Evolutionary conservation across 92 coral and sea anemone genomes (phyloP), one percentile per base, ranked within the genome.

Genomic region (Bergia sp.): DNA sequence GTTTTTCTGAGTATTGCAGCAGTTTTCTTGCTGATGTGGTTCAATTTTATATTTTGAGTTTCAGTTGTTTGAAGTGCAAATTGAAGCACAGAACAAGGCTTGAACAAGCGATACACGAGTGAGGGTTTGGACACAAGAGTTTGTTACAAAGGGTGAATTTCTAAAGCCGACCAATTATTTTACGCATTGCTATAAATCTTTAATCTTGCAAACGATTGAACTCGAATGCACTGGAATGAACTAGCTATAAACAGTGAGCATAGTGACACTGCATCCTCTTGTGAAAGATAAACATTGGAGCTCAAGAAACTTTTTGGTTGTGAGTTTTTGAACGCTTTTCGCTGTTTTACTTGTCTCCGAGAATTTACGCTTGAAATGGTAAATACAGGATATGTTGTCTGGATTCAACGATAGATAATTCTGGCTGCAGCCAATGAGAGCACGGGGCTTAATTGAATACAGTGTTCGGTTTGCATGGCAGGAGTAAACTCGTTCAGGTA

Each of bases 391-490:
- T 84, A n/a, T 69, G n/a, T 84, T 84, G 87, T 84, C 87, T 84
- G 87, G 79, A 72, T 84, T 15, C 45, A 72, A 71, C 71, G 50
- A 72, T 21, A 69, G 87, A 84, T 84, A 84, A 69, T 69, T 84
- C 44, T 37, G 43, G 37, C 36, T 12, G 12, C 66, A 84, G 78
- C 87, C 87, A 84, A 84, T 84, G 79, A 47, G 87, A 53, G 57
- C 61, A 12, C 87, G 87, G 23, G 87, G 4, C 29, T 84, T 84
- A 72, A 84, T 84, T 84, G 79, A 84, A 71, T 69, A 38, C 87
- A 84, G 78, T 71, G 38, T 47, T 73, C 75, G 43, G 86, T 21
- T 82, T 82, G 76, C 67, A 29, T 66, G 58, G 40, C 86, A 65
- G 79, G 29, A 84, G 79, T 47, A 72, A 45, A 84, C 79, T 36